Evolutionary conservation across 2,113 vertebrate genomes (phyloP).

Genomic region (Pipa parva): DNA sequence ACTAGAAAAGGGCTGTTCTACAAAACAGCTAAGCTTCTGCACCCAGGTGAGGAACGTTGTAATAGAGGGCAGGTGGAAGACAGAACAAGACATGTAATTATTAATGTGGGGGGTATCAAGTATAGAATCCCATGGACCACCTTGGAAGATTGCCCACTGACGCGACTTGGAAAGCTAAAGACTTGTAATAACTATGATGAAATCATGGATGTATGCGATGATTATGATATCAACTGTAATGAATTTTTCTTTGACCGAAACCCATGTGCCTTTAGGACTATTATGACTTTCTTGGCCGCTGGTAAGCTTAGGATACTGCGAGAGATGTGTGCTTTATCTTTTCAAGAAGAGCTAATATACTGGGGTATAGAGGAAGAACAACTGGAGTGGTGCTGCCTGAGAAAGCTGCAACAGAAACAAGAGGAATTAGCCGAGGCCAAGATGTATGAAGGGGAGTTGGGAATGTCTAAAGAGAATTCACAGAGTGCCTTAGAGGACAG

Average conservation of each 20-base stretch:
- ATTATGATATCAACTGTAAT: constrained; percentile 87
- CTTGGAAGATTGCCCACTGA: constrained; percentile 85
- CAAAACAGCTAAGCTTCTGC: constrained; percentile 74
- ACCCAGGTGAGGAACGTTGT: constrained; percentile 59
- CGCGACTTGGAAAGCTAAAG: constrained; percentile 79
- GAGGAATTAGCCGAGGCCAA: constrained; percentile 81
- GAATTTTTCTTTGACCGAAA: constrained; percentile 96
- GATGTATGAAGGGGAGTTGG: constrained; percentile 58
- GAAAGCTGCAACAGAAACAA: constrained; percentile 77
- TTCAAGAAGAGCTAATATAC: constrained; percentile 93
- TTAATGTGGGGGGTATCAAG: constrained; percentile 91
- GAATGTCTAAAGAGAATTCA: constrained; percentile 55
- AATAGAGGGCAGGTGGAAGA: constrained; percentile 53
- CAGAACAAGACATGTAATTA: constrained; percentile 71
- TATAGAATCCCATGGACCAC: constrained; percentile 91
- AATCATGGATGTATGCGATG: constrained; percentile 90
- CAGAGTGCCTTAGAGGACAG: constrained; percentile 57
- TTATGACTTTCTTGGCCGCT: constrained; percentile 85
- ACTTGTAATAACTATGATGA: constrained; percentile 83
- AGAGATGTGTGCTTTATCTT: constrained; percentile 90
- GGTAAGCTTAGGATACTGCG: constrained; percentile 87
- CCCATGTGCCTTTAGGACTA: constrained; percentile 89
- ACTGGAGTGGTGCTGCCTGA: constrained; percentile 89
- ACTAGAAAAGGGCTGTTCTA: constrained; percentile 81
- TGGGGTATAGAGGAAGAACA: constrained; percentile 91